A percentile compares a stretch with the other conserved stretches of the same genome.
Evolutionary conservation across 2,113 vertebrate species (phyloP).

Genomic region (Microcebus griseorufus): DNA sequence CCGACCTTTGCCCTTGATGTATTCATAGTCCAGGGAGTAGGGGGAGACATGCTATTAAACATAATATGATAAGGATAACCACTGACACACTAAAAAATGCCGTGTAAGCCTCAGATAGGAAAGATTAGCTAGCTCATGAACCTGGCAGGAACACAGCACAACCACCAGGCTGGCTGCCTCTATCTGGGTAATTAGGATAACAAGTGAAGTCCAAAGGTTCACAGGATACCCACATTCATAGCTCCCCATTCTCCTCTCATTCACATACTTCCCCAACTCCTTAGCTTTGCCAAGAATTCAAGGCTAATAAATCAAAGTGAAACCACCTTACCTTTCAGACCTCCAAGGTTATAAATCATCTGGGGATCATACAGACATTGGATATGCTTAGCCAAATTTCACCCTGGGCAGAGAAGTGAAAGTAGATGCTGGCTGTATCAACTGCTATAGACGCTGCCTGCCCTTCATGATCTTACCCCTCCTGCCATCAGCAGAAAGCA

Average conservation of each 20-base stretch:
- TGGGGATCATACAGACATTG: neutral
- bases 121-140: conserved; percentile 20
- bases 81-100: conserved; percentile 7
- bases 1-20: conserved; percentile 11
- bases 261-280: conserved; percentile 13
- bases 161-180: neutral
- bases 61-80: conserved; percentile 33
- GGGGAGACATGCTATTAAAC: conserved; percentile 6
- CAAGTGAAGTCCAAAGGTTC: conserved; percentile 18
- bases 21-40: neutral
- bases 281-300: conserved; percentile 33
- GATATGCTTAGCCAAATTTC: neutral
- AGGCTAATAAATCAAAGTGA: conserved; percentile 15
- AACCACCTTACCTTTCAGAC: neutral
- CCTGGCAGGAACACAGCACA: neutral
- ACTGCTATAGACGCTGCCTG: neutral
- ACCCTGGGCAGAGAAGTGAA: neutral
- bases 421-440: neutral
- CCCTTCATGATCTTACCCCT: neutral
- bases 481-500: neutral
- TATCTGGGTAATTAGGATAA: conserved; percentile 16
- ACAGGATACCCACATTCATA: neutral
- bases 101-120: neutral
- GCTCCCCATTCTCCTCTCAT: conserved; percentile 32
- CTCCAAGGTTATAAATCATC: neutral